Base-by-base conservation (phyloP, 2,113 vertebrate species). In the Rattus rattus region DNA sequence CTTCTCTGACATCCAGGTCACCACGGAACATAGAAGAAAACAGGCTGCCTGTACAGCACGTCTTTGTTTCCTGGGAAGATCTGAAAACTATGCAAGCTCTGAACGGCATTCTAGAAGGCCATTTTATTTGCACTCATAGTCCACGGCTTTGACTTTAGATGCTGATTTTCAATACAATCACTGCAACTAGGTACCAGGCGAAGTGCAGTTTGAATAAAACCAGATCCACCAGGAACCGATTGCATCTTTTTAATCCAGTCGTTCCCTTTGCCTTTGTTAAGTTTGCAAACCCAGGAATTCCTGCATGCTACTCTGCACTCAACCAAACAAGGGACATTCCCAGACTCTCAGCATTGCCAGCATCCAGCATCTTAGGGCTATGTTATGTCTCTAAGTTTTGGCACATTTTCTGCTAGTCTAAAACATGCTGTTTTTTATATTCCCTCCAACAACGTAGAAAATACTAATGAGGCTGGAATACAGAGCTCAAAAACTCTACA, bases 111-210 rank as follows among this genome's bases (percentile, higher is more conserved):
- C 30, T 67, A 63, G 97, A 95, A 47, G 91, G 63, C 0, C 22
- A 20, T 90, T 97, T 94, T 90, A 97, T 91, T 92, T 92, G 65
- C 94, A 80, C 90, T 26, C 83, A 92, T 92, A 69, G 12, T 69
- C 52, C 79, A 91, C 43, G 85, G 4, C 20, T 70, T 12, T 80
- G 87, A 80, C 52, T 97, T 98, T 97, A 85, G 10, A 76, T 22
- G 69, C 67, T 83, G 6, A 89, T 73, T 73, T 92, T 84, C 49
- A 77, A 93, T 90, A 16, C 92, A 72, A 80, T 80, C 8, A 2
- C n/a, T 14, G 86, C 69, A 67, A 28, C 43, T 88, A 84, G 86
- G 65, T 83, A 83, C 11, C 65, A 91, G 43, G 86, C 85, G 49
- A 70, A 86, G 67, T 85, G 83, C 76, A 85, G 93, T 94, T 88